Conservation (phyloP, 2,797 vertebrate species). For the Nyctibius grandis region DNA sequence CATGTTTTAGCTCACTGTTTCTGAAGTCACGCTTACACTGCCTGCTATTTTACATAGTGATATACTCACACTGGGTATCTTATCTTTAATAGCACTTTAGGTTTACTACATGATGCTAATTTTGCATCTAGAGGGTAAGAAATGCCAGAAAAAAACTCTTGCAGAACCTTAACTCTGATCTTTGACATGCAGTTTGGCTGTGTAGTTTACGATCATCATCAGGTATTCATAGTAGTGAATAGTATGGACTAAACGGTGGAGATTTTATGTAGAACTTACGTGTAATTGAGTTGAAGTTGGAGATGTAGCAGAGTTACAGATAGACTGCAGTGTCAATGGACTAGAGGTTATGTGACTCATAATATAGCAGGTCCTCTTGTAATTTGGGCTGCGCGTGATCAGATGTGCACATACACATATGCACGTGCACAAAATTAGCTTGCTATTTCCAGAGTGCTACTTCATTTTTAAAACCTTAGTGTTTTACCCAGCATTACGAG, state of each 20-base stretch:
- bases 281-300: background rate
- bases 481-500: background rate
- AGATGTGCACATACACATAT: background rate
- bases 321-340: background rate
- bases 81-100: background rate
- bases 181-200: background rate
- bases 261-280: background rate
- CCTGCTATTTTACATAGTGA: background rate
- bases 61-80: background rate
- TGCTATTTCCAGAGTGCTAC: background rate
- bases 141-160: background rate
- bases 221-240: background rate
- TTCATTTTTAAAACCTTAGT: background rate
- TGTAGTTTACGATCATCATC: background rate
- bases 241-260: background rate
- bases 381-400: background rate
- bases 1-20: background rate
- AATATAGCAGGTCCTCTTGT: background rate
- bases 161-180: background rate
- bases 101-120: background rate
- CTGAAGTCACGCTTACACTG: background rate
- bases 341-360: background rate
- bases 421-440: background rate
- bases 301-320: background rate
- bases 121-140: background rate